These are phyloP conservation scores for Blennius ocellaris DNA, from an alignment of 2,113 vertebrate genomes.

Conservation along the genomic window DNA sequence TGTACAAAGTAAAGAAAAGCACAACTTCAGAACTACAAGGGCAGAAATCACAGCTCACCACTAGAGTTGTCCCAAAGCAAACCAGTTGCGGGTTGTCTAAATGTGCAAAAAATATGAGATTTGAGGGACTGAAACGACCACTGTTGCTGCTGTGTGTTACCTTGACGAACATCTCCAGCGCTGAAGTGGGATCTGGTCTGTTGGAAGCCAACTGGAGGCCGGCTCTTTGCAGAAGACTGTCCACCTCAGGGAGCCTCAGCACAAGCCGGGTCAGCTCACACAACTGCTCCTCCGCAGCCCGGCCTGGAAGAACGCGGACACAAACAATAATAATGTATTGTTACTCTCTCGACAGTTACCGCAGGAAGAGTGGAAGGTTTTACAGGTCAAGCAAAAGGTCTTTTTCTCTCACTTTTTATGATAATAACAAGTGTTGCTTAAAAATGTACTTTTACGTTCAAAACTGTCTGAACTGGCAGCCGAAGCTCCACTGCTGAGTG, in stretches of 20 bases:
- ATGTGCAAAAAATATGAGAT: background rate
- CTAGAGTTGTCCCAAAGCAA: too few relatives aligned
- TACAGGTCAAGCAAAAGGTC: too few relatives aligned
- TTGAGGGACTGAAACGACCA: background rate
- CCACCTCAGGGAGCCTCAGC: slow-evolving; percentile 91
- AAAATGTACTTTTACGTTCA: too few relatives aligned
- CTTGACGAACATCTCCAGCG: slow-evolving; percentile 90
- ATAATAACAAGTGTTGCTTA: too few relatives aligned
- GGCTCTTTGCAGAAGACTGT: slow-evolving; percentile 85
- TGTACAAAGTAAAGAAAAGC: background rate
- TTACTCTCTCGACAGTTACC: too few relatives aligned
- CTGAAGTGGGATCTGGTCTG: slow-evolving; percentile 85
- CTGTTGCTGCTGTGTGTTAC: slow-evolving; percentile 69
- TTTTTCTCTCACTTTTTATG: too few relatives aligned
- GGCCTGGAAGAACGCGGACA: slow-evolving; percentile 76
- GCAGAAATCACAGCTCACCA: background rate
- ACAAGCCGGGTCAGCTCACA: slow-evolving; percentile 91
- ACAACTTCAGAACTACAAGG: background rate
- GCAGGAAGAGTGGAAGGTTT: too few relatives aligned
- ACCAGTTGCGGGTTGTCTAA: background rate
- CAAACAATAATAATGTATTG: too few relatives aligned
- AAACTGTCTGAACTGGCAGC: too few relatives aligned
- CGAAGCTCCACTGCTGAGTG: background rate
- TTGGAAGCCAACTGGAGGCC: slow-evolving; percentile 70
- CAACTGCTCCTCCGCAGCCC: slow-evolving; percentile 87